Evolutionary conservation across 2,113 vertebrate genomes (phyloP).

Genomic region (human): DNA sequence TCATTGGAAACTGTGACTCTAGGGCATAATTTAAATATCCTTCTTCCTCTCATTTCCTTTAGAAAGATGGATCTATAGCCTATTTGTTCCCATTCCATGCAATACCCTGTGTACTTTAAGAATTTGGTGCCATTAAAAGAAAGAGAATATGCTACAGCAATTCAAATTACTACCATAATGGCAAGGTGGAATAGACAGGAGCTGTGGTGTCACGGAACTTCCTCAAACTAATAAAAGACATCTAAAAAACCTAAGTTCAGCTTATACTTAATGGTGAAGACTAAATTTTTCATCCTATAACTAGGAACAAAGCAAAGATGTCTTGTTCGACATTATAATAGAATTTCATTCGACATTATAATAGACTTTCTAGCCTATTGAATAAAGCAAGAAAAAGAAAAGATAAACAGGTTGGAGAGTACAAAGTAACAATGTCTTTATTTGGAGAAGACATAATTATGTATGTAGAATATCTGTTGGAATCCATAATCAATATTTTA

Average conservation of each 20-base stretch:
- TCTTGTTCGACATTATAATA: not conserved
- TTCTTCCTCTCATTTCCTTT: not conserved
- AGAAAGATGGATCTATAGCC: not conserved
- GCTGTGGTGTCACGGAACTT: not conserved
- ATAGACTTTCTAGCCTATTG: not conserved
- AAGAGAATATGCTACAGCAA: not conserved
- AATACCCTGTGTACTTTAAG: not conserved
- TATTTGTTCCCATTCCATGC: not conserved
- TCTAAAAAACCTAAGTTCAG: not conserved
- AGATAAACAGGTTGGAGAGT: not conserved
- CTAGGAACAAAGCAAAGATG: not conserved
- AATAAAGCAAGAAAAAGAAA: not conserved
- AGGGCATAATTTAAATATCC: not conserved
- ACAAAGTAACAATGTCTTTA: not conserved
- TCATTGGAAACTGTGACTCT: not conserved
- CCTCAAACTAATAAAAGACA: not conserved
- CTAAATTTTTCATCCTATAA: not conserved
- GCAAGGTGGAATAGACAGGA: not conserved
- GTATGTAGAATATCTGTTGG: not conserved
- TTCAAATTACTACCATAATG: not conserved
- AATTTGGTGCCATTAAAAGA: not conserved
- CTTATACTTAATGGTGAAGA: not conserved
- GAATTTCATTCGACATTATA: not conserved
- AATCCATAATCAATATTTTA: not conserved
- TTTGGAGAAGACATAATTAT: not conserved